Base-by-base conservation (phyloP, 2,113 vertebrate species). In the Cynocephalus volans region DNA sequence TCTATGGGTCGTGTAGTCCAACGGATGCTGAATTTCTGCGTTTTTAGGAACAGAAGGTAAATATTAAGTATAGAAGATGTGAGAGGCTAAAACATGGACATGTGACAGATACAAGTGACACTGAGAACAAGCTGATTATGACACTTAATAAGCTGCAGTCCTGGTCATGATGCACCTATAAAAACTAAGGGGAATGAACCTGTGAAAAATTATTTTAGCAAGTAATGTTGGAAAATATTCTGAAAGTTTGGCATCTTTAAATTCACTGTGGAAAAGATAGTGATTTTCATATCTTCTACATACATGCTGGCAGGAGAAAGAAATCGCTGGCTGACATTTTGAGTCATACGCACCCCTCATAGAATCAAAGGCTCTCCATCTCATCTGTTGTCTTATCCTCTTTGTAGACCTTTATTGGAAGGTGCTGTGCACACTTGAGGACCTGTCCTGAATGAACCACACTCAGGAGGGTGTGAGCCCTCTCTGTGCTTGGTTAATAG, bases 31-130 rank as follows among this genome's bases (percentile, higher is more conserved):
- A 58, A 50, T n/a, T 69, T 90, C 65, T 80, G 36, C 21, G 6
- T 48, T 54, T 86, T 45, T 58, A 48, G 64, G 56, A 84, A n/a
- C 15, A 94, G 85, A 75, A 85, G 36, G 58, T 80, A 62, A 31
- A 14, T 26, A 13, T 62, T n/a, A 60, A 65, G 60, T 41, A 4
- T 0, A 87, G 67, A 73, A 62, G 87, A 83, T 8, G 1, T 65
- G n/a, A 56, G 50, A 26, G 8, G 73, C 9, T 73, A 31, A 33
- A 36, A 58, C 41, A 36, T n/a, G 81, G 67, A 8, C 28, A 8
- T 56, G 48, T 58, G 45, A 50, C 36, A 70, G 48, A 76, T 17
- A 13, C 3, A 17, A 28, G 45, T 18, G 45, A 69, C 54, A 9
- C 26, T 21, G 58, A 70, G 52, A 23, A 45, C 26, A 77, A 92